Evolutionary conservation across 2,113 vertebrate species (phyloP).

Genomic region (Oryzias celebensis): DNA sequence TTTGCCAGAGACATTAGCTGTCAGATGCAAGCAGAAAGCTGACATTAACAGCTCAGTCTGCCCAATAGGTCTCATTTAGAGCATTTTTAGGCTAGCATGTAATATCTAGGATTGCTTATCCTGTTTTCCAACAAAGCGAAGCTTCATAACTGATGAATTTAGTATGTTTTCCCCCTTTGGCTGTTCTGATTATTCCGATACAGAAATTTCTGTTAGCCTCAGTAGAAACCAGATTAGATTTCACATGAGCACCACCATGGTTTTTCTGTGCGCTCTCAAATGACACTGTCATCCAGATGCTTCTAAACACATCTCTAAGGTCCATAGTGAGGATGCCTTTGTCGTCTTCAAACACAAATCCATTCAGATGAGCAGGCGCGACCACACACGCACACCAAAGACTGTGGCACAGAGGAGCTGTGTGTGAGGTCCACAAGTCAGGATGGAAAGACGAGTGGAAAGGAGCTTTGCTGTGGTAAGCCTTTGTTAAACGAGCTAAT

Average conservation of each 20-base stretch:
- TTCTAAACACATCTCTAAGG: constrained; percentile 27
- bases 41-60: constrained; percentile 21
- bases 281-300: constrained; percentile 33
- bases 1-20: constrained; percentile 30
- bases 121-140: constrained; percentile 44
- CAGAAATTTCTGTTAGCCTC: constrained; percentile 13
- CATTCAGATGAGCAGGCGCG: constrained; percentile 49
- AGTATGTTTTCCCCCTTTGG: constrained; percentile 32
- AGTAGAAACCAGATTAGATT: constrained; percentile 1
- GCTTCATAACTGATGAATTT: constrained; percentile 54
- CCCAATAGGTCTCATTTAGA: constrained; percentile 51
- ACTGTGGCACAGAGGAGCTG: constrained; percentile 50
- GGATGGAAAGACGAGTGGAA: constrained; percentile 70
- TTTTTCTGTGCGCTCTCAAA: not conserved
- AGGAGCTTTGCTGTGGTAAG: constrained; percentile 71
- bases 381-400: constrained; percentile 73
- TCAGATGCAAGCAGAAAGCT: constrained; percentile 19
- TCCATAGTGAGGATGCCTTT: constrained; percentile 62
- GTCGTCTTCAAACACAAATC: constrained; percentile 61
- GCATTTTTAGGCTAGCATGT: constrained; percentile 46
- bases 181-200: constrained; percentile 25
- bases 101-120: constrained; percentile 47
- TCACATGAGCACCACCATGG: not conserved
- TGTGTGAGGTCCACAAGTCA: constrained; percentile 75
- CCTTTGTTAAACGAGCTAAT: constrained; percentile 75